phyloP scores from a whole-genome alignment of 2,113 vertebrate species.

The Aplodontia rufa region DNA sequence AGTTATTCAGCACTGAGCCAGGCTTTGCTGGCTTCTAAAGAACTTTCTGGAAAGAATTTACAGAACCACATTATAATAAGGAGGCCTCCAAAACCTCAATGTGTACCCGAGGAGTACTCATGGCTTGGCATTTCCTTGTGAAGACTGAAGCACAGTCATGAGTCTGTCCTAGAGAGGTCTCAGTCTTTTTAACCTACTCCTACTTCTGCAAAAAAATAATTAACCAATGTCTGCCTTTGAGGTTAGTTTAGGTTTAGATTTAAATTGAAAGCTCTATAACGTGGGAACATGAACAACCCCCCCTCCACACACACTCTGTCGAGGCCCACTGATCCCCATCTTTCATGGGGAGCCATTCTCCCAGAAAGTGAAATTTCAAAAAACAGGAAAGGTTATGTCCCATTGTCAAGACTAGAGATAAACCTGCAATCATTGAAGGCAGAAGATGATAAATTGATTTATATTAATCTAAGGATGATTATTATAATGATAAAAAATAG shows the following conservation, averaged over 20 bases:
- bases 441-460: neutral
- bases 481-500: neutral
- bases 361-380: neutral
- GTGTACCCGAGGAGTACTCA: neutral
- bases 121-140: neutral
- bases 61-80: neutral
- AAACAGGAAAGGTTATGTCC: neutral
- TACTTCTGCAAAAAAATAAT: neutral
- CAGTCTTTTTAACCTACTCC: neutral
- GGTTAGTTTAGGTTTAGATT: neutral
- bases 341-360: neutral
- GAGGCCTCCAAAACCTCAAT: neutral
- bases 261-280: neutral
- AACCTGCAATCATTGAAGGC: neutral
- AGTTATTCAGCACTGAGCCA: neutral
- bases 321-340: accelerated
- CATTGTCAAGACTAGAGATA: neutral
- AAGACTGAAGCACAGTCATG: neutral
- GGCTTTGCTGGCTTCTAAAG: neutral
- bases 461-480: neutral
- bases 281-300: neutral
- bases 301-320: accelerated
- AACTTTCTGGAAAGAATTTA: neutral
- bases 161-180: neutral
- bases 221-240: neutral